Evolutionary conservation across 2,888 invertebrate species (phyloP).

Genomic region (Noctua janthe): DNA sequence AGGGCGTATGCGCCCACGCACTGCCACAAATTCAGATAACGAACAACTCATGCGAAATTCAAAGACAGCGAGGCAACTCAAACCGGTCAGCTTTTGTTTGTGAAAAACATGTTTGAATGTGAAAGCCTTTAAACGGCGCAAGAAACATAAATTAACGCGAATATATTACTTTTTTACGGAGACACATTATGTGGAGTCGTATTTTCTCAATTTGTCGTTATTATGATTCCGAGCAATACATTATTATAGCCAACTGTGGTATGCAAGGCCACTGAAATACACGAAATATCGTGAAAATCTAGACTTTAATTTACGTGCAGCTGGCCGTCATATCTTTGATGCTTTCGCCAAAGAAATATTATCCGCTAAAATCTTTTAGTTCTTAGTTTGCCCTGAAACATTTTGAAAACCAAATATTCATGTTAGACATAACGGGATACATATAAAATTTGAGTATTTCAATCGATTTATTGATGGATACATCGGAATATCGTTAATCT

Average conservation of each 20-base stretch:
- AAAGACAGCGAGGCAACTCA: slow-evolving; percentile 38
- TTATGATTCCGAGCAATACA: slow-evolving; percentile 37
- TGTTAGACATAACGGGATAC: slow-evolving; percentile 11
- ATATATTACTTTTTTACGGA: slow-evolving; percentile 34
- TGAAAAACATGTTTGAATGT: slow-evolving; percentile 43
- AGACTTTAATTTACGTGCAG: slow-evolving; percentile 54
- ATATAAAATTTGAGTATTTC: slow-evolving; percentile 37
- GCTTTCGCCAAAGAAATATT: slow-evolving; percentile 59
- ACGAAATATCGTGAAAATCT: slow-evolving; percentile 55
- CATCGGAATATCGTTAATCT: slow-evolving; percentile 54
- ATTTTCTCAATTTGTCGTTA: slow-evolving; percentile 56
- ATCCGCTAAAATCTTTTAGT: slow-evolving; percentile 4
- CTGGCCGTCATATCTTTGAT: slow-evolving; percentile 52
- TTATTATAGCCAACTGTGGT: slow-evolving; percentile 60
- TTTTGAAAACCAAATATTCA: slow-evolving; percentile 6
- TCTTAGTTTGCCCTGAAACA: not conserved
- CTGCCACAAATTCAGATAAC: slow-evolving; percentile 58
- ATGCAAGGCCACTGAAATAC: slow-evolving; percentile 58
- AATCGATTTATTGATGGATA: slow-evolving; percentile 48
- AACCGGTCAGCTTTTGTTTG: slow-evolving; percentile 56
- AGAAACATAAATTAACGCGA: slow-evolving; percentile 50
- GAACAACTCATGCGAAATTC: slow-evolving; percentile 48
- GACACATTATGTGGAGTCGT: slow-evolving; percentile 38
- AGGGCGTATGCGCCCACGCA: slow-evolving; percentile 63
- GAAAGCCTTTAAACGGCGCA: slow-evolving; percentile 51